Percentiles rank a stretch among this genome's conserved stretches.
Conservation (phyloP, 2,888 invertebrate genomes). For the Euproctis similis region DNA sequence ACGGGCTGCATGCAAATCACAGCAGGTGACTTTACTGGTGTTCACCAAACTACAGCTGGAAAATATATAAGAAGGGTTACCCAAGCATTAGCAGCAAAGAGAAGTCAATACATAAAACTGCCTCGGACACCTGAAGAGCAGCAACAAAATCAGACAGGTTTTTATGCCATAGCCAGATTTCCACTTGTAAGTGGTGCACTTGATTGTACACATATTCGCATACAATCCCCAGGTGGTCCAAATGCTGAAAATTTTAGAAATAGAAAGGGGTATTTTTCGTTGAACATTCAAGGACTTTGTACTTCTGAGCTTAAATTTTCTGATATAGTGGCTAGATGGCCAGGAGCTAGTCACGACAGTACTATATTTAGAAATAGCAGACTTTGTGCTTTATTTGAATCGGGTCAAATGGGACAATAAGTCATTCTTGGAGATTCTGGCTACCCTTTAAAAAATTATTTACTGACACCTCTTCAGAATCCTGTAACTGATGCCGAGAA, state of each 20-base stretch:
- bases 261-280: no score
- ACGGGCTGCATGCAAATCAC: no score
- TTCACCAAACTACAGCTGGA: no score
- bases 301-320: no score
- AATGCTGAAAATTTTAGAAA: not conserved
- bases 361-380: conserved; percentile 1
- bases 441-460: not conserved
- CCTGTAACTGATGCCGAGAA: not conserved
- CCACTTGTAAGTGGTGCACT: not conserved
- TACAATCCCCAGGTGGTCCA: conserved; percentile 1
- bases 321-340: no score
- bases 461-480: conserved; percentile 1
- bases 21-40: no score
- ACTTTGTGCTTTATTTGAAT: not conserved
- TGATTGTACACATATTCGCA: not conserved
- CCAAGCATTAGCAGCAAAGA: not conserved
- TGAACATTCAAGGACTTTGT: no score
- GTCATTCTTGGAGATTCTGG: conserved; percentile 10
- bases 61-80: no score
- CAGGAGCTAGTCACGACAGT: no score
- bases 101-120: not conserved
- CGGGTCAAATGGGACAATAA: not conserved
- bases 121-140: not conserved
- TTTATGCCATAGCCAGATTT: not conserved
- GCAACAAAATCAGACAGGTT: not conserved